A percentile compares a stretch with the other conserved stretches of the same genome.
Conservation (phyloP, 2,888 invertebrate genomes). For the Bursaphelenchus okinawaensis region DNA sequence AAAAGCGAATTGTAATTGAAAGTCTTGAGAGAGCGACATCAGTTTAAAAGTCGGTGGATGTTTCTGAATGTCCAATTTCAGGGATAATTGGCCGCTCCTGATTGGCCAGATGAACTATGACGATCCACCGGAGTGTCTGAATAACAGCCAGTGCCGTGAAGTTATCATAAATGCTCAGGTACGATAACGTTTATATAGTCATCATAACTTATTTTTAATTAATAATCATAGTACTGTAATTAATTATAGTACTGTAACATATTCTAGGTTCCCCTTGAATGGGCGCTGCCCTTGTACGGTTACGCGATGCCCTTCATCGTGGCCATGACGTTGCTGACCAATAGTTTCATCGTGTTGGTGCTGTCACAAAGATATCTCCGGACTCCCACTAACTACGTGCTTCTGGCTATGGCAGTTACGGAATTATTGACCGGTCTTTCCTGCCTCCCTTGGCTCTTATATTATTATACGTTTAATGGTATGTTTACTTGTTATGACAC, state of each 20-base stretch:
- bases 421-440: slow-evolving; percentile 49
- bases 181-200: neutral
- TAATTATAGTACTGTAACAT: neutral
- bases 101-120: neutral
- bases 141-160: slow-evolving; percentile 35
- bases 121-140: slow-evolving; percentile 31
- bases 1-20: neutral
- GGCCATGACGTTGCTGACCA: slow-evolving; percentile 34
- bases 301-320: slow-evolving; percentile 41
- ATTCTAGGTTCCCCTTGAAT: slow-evolving; percentile 45
- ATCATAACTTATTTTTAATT: too few species aligned
- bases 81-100: neutral
- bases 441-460: slow-evolving; percentile 52
- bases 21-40: neutral
- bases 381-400: slow-evolving; percentile 49
- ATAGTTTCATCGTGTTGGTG: slow-evolving; percentile 42
- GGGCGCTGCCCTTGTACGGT: slow-evolving; percentile 45
- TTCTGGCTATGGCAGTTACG: slow-evolving; percentile 47
- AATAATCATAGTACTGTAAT: too few species aligned
- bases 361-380: slow-evolving; percentile 47
- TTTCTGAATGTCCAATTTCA: neutral
- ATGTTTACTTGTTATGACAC: slow-evolving; percentile 23
- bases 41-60: too few species aligned
- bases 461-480: slow-evolving; percentile 48
- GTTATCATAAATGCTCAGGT: slow-evolving; percentile 37